Conservation (phyloP, 2,113 vertebrate genomes). For the Cephalopterus ornatus region DNA sequence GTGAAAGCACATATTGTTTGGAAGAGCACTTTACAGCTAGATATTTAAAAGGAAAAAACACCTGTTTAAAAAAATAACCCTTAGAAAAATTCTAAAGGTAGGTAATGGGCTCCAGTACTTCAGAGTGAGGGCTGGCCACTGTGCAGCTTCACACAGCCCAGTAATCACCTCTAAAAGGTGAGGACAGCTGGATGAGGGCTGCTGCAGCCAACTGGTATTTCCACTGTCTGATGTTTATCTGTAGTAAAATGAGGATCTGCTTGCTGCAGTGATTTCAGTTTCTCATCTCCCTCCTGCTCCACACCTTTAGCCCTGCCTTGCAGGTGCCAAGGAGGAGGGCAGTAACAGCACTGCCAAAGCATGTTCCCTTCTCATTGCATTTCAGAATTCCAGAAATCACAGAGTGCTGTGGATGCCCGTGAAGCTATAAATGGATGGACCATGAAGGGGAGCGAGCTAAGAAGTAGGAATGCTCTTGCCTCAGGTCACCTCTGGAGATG, state of each 20-base stretch:
- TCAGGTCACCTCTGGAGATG: constrained; percentile 78
- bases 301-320: background rate
- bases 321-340: background rate
- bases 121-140: background rate
- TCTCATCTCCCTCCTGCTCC: background rate
- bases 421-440: constrained; percentile 34
- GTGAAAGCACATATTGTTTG: background rate
- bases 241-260: background rate
- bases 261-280: background rate
- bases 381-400: constrained; percentile 78
- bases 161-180: background rate
- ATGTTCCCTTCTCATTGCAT: background rate
- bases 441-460: constrained; percentile 31
- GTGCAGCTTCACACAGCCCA: background rate
- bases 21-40: background rate
- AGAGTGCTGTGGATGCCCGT: constrained; percentile 68
- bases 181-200: background rate
- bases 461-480: constrained; percentile 76
- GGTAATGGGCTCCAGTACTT: background rate
- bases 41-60: background rate
- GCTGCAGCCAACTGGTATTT: background rate
- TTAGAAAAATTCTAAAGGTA: background rate
- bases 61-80: background rate
- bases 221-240: background rate
- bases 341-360: background rate